Conservation (phyloP, 1,140 invertebrate genomes). For the Popillia japonica region DNA sequence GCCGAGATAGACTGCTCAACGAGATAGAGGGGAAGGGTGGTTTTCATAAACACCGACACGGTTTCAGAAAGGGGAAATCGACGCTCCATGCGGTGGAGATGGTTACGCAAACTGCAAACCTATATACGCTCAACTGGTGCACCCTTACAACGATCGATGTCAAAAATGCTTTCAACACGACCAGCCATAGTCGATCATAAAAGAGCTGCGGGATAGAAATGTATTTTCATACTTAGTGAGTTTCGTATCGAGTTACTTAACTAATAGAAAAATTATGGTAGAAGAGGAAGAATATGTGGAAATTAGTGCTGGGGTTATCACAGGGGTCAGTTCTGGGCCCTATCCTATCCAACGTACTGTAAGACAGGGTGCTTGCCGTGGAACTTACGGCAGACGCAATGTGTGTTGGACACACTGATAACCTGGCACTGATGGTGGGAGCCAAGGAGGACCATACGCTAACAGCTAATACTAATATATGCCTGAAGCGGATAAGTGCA, state of each 20-base stretch:
- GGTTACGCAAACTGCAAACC: background rate
- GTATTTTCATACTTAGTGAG: too few relatives aligned
- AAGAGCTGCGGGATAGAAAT: constrained; percentile 18
- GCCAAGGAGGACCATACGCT: background rate
- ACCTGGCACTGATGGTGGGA: constrained; percentile 36
- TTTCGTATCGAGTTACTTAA: background rate
- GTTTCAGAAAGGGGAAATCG: constrained; percentile 37
- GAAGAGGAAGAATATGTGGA: too few relatives aligned
- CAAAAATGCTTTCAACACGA: constrained; percentile 46
- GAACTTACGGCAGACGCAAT: background rate
- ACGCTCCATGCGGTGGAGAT: constrained; percentile 16
- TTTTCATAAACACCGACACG: background rate
- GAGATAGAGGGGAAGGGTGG: constrained; percentile 24
- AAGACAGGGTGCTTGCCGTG: constrained; percentile 9
- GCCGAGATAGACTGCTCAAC: background rate
- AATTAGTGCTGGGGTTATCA: background rate
- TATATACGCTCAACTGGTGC: constrained; percentile 13
- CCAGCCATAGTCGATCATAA: constrained; percentile 33
- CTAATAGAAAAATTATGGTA: too few relatives aligned
- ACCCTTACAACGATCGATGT: constrained; percentile 42
- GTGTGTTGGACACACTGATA: constrained; percentile 30
- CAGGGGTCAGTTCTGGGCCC: constrained; percentile 41
- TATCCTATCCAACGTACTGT: constrained; percentile 33
- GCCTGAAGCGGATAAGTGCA: background rate
- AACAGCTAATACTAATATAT: background rate